Base-by-base conservation (phyloP, 2,797 vertebrate genomes). In the Pipistrellus nathusii region DNA sequence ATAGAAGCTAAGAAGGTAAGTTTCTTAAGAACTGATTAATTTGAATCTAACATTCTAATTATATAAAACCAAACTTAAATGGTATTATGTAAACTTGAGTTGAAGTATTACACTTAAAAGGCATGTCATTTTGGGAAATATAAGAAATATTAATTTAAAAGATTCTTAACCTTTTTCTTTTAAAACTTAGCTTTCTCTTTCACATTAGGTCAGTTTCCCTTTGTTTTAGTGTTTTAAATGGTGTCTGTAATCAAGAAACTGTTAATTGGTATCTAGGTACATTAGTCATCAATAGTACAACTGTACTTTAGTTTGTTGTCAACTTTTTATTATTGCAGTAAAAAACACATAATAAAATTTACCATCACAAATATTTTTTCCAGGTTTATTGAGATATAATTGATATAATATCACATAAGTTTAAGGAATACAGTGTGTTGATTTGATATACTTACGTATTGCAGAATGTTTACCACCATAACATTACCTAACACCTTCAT, bases 1-100 rank as follows among this genome's bases (percentile, higher is more conserved):
- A 66, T 97, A 94, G 99, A 99, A 98, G 98, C 98, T 85, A 98
- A 82, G 92, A 98, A 98, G 99, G 99, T 99, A 98, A 98, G 97
- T 64, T 32, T 96, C 38, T 86, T 85, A 81, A 68, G 86, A 95
- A 85, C 57, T 81, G 68, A 96, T 73, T 95, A 92, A 88, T 76
- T 91, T 85, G 23, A 82, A 66, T 71, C 44, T 94, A 89, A 66
- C 6, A 55, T 69, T 90, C 4, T 69, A 80, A 53, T 78, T 73
- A 5, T 64, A 81, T 30, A 91, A 90, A 95, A 23, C 35, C 46
- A 44, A 53, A 25, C 5, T 71, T 94, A 72, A 6, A 27, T 66
- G 25, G 2, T 69, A 23, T 71, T 46, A 21, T 85, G 2, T 91
- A 73, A 89, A 83, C 46, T 86, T 72, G 53, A 78, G 32, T 77